Evolutionary conservation across 37 sponge, comb jelly and placozoan species (phyloP).

Genomic region (Halisarca cf. caerulea): DNA sequence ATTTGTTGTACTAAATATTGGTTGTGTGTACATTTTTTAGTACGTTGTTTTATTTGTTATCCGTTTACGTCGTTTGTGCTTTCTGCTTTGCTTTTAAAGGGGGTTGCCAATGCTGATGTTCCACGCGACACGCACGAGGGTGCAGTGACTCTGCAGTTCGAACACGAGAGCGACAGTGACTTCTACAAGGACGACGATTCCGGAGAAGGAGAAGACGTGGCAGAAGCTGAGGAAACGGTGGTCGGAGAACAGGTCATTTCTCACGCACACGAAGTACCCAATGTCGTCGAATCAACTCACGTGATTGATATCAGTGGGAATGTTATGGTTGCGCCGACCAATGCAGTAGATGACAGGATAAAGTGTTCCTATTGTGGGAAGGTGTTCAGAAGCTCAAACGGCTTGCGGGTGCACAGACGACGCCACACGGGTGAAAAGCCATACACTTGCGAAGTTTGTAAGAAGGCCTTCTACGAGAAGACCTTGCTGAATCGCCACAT

Average conservation of each 20-base stretch:
- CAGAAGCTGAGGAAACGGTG: neutral
- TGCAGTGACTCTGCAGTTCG: neutral
- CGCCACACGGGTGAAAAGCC: slow-evolving; percentile 38
- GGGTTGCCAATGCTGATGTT: too few relatives aligned
- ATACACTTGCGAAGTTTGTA: slow-evolving; percentile 25
- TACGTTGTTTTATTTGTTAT: too few relatives aligned
- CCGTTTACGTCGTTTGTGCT: too few relatives aligned
- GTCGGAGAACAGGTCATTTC: neutral
- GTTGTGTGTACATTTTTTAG: too few relatives aligned
- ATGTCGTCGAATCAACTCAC: too few relatives aligned
- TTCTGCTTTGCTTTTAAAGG: too few relatives aligned
- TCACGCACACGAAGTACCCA: too few relatives aligned
- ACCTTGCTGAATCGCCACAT: slow-evolving; percentile 34
- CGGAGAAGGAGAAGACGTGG: neutral
- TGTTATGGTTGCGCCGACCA: too few relatives aligned
- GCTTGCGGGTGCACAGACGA: slow-evolving; percentile 24
- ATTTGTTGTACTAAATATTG: too few relatives aligned
- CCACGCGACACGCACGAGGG: too few relatives aligned
- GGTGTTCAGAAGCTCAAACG: neutral
- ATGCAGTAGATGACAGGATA: neutral
- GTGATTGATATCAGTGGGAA: too few relatives aligned
- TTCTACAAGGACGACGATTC: neutral
- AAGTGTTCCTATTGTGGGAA: slow-evolving; percentile 37
- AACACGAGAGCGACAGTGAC: slow-evolving; percentile 2
- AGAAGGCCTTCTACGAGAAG: slow-evolving; percentile 34